These are phyloP conservation scores for Varecia variegata DNA, from an alignment of 2,797 vertebrate genomes.

Conservation along the genomic window DNA sequence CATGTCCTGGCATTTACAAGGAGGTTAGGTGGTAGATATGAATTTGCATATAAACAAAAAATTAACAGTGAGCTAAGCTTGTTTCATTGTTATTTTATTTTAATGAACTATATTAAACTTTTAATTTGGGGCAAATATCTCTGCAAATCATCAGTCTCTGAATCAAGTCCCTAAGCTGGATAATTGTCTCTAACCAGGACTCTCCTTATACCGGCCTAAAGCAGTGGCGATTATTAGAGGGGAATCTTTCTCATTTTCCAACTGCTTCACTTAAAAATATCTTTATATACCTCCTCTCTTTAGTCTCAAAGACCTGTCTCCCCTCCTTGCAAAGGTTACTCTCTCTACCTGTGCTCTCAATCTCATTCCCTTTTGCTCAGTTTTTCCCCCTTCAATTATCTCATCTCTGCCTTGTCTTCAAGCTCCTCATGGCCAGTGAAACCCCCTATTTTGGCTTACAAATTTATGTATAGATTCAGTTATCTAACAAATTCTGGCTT, in stretches of 20 bases:
- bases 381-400: neutral
- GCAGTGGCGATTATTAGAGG: neutral
- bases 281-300: neutral
- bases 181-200: neutral
- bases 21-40: conserved; percentile 26
- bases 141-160: neutral
- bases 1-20: conserved; percentile 66
- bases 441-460: neutral
- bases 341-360: neutral
- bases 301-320: neutral
- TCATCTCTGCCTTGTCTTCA: neutral
- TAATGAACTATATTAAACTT: conserved; percentile 56
- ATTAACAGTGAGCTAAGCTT: conserved; percentile 33
- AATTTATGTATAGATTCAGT: neutral
- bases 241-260: neutral
- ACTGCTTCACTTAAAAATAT: neutral
- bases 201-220: neutral
- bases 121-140: conserved; percentile 41
- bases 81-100: conserved; percentile 57
- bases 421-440: neutral
- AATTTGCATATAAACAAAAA: conserved; percentile 73
- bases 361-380: neutral
- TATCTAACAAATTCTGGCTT: neutral
- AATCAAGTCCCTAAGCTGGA: neutral
- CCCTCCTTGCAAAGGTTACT: neutral